Evolutionary conservation across 2,797 vertebrate genomes (phyloP).

Genomic region (Vespertilio murinus): DNA sequence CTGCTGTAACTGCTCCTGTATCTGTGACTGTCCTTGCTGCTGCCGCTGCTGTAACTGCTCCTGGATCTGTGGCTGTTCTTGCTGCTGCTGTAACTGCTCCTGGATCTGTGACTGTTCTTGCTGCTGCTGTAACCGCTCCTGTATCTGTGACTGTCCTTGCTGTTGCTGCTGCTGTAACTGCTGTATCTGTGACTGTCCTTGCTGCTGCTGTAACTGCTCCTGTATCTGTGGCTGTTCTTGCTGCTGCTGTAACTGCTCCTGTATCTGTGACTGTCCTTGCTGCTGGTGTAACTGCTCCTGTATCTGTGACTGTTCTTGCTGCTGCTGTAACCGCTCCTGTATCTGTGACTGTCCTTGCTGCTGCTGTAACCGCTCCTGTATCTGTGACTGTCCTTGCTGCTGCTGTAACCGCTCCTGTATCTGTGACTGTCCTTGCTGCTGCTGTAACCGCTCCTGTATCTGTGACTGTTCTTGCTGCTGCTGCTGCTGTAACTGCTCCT

Average conservation of each 20-base stretch:
- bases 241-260: not conserved
- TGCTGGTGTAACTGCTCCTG: not conserved
- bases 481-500: not conserved
- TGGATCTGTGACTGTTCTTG: not conserved
- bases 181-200: not conserved
- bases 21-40: too few species aligned
- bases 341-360: not conserved
- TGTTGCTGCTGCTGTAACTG: too few species aligned
- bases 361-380: not conserved
- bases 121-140: not conserved
- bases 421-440: not conserved
- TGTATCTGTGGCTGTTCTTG: too few species aligned
- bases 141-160: too few species aligned
- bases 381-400: not conserved
- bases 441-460: not conserved
- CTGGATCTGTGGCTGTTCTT: not conserved
- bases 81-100: not conserved
- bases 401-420: not conserved
- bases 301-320: too few species aligned
- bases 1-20: not conserved
- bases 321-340: not conserved
- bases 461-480: not conserved
- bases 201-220: too few species aligned
- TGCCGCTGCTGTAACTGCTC: not conserved
- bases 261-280: not conserved